A percentile compares a stretch with the other conserved stretches of the same genome.
Evolutionary conservation across 2,797 vertebrate genomes (phyloP).

Genomic region (Pseudomugil gertrudae): DNA sequence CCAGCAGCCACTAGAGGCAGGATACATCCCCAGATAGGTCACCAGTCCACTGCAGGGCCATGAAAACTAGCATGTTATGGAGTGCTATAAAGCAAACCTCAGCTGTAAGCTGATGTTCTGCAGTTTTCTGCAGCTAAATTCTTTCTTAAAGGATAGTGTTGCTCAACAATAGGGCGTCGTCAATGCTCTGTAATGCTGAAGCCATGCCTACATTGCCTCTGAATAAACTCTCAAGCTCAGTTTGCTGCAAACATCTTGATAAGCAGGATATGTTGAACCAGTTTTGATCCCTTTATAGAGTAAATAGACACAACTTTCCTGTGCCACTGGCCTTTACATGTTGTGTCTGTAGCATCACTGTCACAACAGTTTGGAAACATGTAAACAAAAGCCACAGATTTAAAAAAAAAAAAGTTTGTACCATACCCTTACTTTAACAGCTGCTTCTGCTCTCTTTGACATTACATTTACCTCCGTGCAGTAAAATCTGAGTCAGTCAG

Average conservation of each 20-base stretch:
- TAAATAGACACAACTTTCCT: background rate
- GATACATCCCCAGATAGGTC: no score
- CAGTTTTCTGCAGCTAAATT: background rate
- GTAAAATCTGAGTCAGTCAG: background rate
- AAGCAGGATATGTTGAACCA: background rate
- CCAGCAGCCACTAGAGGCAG: no score
- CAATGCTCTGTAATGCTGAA: background rate
- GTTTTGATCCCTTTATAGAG: background rate
- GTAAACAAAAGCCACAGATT: background rate
- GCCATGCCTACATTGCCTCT: background rate
- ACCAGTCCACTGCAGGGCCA: no score
- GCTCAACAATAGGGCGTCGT: background rate
- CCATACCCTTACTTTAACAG: no score
- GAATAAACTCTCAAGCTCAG: background rate
- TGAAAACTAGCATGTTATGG: no score
- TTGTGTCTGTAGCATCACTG: background rate
- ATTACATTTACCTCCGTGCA: background rate
- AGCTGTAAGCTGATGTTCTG: no score
- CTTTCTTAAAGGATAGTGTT: background rate
- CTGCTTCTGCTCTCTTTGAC: background rate
- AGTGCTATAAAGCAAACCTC: no score
- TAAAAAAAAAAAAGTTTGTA: no score
- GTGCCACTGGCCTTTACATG: background rate
- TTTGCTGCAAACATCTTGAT: background rate
- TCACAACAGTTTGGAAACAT: background rate